phyloP scores from a whole-genome alignment of 2,888 invertebrate genomes.

The Oxytorus armatus region DNA sequence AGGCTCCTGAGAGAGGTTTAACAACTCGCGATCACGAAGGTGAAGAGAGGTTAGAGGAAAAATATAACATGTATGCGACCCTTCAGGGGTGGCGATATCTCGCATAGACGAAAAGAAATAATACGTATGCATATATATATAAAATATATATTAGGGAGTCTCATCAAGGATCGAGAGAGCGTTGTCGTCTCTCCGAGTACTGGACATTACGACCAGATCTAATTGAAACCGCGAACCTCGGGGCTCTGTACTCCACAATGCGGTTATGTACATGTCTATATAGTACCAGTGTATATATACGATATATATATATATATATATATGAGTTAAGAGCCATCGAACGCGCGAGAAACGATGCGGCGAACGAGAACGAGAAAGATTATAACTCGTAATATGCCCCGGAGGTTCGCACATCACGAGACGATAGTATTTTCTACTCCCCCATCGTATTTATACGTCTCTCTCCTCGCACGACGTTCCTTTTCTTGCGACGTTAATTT shows the following conservation, averaged over 20 bases:
- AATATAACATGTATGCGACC: slow-evolving; percentile 43
- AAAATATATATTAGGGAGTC: slow-evolving; percentile 64
- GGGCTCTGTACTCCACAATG: slow-evolving; percentile 65
- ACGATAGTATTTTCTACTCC: slow-evolving; percentile 17
- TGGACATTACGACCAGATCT: slow-evolving; percentile 78
- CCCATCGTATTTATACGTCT: slow-evolving; percentile 16
- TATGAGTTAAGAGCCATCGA: slow-evolving; percentile 53
- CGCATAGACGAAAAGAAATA: slow-evolving; percentile 19
- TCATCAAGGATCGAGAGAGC: slow-evolving; percentile 76
- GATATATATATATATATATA: background rate
- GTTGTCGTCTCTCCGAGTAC: slow-evolving; percentile 64
- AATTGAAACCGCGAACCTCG: slow-evolving; percentile 77
- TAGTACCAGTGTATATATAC: background rate
- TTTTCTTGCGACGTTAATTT: slow-evolving; percentile 41
- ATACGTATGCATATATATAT: slow-evolving; percentile 4
- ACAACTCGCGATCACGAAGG: slow-evolving; percentile 75
- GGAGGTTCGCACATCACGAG: slow-evolving; percentile 46
- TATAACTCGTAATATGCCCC: slow-evolving; percentile 66
- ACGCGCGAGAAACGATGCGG: slow-evolving; percentile 59
- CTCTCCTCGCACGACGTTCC: slow-evolving; percentile 17
- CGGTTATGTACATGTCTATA: slow-evolving; percentile 20
- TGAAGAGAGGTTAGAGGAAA: slow-evolving; percentile 58
- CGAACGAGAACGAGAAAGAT: slow-evolving; percentile 58
- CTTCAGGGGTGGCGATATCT: slow-evolving; percentile 70
- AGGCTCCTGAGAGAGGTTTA: background rate